phyloP scores from a whole-genome alignment of 2,113 vertebrate genomes.

The Pituophis catenifer region DNA sequence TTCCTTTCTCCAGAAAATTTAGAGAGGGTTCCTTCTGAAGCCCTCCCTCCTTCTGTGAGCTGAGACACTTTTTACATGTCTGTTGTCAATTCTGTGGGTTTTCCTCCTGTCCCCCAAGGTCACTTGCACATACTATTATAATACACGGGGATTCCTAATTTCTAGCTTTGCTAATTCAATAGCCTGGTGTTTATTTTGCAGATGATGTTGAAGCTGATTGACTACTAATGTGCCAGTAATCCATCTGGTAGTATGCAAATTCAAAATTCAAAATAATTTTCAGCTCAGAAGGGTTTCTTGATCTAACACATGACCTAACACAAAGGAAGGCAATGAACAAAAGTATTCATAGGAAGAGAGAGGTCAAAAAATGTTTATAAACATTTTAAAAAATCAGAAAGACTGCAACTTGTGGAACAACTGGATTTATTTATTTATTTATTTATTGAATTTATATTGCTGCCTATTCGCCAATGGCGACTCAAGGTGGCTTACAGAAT shows the following conservation, averaged over 20 bases:
- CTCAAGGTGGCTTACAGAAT: no score
- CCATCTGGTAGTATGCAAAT: background rate
- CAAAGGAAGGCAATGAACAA: background rate
- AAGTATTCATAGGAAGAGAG: background rate
- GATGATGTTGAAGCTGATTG: background rate
- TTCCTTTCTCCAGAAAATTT: background rate
- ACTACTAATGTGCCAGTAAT: background rate
- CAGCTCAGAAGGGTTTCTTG: background rate
- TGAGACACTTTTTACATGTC: background rate
- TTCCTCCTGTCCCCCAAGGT: background rate
- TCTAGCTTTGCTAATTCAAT: background rate
- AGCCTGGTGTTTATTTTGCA: background rate
- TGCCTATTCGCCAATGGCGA: no score
- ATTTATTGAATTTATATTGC: no score
- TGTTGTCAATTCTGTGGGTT: background rate
- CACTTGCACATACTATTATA: background rate
- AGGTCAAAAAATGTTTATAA: background rate
- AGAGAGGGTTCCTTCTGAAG: background rate
- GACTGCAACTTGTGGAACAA: background rate
- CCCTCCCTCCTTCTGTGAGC: background rate
- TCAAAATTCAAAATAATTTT: constrained; percentile 4
- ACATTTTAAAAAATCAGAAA: background rate
- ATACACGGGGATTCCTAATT: background rate
- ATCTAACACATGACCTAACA: background rate
- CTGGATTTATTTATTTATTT: background rate